Percentiles rank a stretch among this genome's conserved stretches.
phyloP scores from a whole-genome alignment of 2,888 invertebrate genomes.

The Drosophila algonquin region DNA sequence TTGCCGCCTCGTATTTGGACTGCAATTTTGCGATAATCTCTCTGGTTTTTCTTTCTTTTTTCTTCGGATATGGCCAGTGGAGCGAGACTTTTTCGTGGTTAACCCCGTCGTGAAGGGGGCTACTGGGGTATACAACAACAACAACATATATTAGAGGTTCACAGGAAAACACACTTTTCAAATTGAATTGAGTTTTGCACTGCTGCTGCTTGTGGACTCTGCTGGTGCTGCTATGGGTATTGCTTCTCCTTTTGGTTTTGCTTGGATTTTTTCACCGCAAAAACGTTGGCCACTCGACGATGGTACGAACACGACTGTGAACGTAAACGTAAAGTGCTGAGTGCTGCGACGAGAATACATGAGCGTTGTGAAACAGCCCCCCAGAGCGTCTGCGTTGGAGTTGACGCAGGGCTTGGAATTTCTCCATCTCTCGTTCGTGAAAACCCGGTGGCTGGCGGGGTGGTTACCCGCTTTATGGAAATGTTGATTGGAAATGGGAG shows the following conservation, averaged over 20 bases:
- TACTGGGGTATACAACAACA: constrained; percentile 20
- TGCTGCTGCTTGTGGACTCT: constrained; percentile 48
- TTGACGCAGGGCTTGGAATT: constrained; percentile 76
- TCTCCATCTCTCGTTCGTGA: constrained; percentile 22
- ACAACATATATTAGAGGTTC: constrained; percentile 36
- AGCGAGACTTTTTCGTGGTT: constrained; percentile 53
- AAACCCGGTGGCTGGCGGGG: constrained; percentile 24
- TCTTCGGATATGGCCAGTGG: constrained; percentile 57
- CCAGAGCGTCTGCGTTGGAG: constrained; percentile 74
- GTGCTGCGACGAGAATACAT: constrained; percentile 47
- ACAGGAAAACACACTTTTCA: constrained; percentile 46
- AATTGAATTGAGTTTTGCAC: constrained; percentile 46
- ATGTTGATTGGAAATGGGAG: constrained; percentile 14
- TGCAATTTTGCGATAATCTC: constrained; percentile 32
- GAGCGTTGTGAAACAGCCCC: constrained; percentile 57
- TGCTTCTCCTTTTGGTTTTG: constrained; percentile 23
- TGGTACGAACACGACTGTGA: constrained; percentile 78
- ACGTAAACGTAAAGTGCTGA: too few relatives aligned
- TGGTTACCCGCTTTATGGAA: constrained; percentile 26
- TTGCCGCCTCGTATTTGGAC: constrained; percentile 46
- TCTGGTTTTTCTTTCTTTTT: constrained; percentile 26
- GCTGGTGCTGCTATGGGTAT: constrained; percentile 44
- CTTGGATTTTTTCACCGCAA: constrained; percentile 52
- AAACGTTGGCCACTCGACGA: constrained; percentile 65
- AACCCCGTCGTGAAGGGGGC: background rate